Conservation (phyloP, 2,888 invertebrate genomes). For the Lithophane socia region DNA sequence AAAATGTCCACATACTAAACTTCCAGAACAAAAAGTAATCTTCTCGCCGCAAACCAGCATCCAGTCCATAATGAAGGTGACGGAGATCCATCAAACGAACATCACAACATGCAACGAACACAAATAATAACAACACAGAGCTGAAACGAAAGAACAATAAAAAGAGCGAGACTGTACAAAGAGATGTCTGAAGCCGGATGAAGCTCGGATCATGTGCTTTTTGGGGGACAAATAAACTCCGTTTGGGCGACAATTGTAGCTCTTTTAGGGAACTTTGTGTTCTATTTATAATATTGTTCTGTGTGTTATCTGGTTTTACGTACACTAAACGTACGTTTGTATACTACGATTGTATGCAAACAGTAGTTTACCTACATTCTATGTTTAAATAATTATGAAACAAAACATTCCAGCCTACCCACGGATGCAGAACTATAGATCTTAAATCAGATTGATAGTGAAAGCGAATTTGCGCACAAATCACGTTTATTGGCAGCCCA, state of each 20-base stretch:
- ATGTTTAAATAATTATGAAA: conserved; percentile 34
- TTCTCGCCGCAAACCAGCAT: neutral
- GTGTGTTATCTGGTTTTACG: neutral
- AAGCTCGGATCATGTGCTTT: conserved; percentile 31
- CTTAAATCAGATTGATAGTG: conserved; percentile 59
- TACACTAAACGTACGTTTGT: conserved; percentile 31
- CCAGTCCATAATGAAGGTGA: neutral
- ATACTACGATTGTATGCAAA: conserved; percentile 33
- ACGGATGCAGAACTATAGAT: conserved; percentile 34
- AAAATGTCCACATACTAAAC: neutral
- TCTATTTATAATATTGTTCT: conserved; percentile 7
- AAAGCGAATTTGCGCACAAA: conserved; percentile 54
- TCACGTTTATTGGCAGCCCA: conserved; percentile 52
- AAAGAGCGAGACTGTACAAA: conserved; percentile 4
- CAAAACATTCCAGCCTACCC: conserved; percentile 38
- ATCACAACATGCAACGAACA: conserved; percentile 11
- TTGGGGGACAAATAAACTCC: conserved; percentile 8
- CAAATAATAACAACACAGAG: conserved; percentile 10
- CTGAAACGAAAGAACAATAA: conserved; percentile 31
- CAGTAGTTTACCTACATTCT: conserved; percentile 1
- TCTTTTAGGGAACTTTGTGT: neutral
- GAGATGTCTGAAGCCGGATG: conserved; percentile 33
- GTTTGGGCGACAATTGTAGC: conserved; percentile 13
- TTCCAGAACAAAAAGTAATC: conserved; percentile 20
- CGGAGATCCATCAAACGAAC: conserved; percentile 17